Evolutionary conservation across 2,113 vertebrate species (phyloP).

Genomic region (Cephalopholis sonnerati): DNA sequence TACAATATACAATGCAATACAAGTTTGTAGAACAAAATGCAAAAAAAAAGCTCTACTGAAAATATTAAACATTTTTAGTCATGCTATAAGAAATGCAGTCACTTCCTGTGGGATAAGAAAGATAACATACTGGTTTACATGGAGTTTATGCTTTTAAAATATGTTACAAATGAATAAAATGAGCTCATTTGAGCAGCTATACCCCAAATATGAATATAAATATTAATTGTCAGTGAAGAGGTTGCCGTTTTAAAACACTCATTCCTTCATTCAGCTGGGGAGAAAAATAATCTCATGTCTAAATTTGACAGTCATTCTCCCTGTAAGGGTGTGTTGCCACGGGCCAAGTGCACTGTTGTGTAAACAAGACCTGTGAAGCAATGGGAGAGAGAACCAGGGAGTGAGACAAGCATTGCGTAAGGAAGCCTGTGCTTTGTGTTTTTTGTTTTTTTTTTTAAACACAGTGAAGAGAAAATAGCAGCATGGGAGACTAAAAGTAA

Average conservation of each 20-base stretch:
- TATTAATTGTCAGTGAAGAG: background rate
- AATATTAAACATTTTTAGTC: background rate
- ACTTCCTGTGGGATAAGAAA: background rate
- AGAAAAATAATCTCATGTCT: slow-evolving; percentile 21
- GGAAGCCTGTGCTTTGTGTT: slow-evolving; percentile 56
- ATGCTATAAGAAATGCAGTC: background rate
- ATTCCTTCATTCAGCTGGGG: background rate
- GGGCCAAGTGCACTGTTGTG: slow-evolving; percentile 44
- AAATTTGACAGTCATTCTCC: slow-evolving; percentile 56
- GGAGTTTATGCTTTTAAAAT: background rate
- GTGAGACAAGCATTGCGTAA: slow-evolving; percentile 73
- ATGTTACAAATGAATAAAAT: background rate
- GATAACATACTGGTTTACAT: background rate
- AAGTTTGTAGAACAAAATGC: background rate
- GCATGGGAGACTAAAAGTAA: slow-evolving; percentile 82
- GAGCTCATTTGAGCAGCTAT: background rate
- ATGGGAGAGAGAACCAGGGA: slow-evolving; percentile 43
- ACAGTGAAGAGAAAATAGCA: slow-evolving; percentile 79
- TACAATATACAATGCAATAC: background rate
- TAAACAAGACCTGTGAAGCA: slow-evolving; percentile 67
- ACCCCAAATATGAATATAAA: background rate
- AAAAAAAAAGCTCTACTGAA: too few relatives aligned
- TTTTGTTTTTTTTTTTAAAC: slow-evolving; percentile 30
- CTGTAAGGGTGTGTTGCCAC: slow-evolving; percentile 41
- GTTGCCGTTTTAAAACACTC: background rate